Evolutionary conservation across 2,888 invertebrate species (phyloP).

Genomic region (Coremacera marginata): DNA sequence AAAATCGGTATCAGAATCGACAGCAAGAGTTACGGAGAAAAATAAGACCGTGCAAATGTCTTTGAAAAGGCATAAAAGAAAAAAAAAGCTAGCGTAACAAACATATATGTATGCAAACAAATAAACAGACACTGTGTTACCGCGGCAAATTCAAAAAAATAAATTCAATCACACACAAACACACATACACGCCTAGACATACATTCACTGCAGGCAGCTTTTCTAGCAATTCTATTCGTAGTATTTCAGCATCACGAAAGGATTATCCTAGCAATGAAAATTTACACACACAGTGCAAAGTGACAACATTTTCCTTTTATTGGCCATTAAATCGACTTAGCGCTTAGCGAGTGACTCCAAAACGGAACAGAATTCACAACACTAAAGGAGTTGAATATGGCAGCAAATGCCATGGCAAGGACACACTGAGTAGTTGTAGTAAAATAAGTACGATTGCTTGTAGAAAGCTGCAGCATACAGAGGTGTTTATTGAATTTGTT

Average conservation of each 20-base stretch:
- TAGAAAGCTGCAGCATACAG: slow-evolving; percentile 4
- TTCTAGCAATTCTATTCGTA: background rate
- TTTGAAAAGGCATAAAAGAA: slow-evolving; percentile 38
- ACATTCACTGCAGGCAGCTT: background rate
- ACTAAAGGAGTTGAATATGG: background rate
- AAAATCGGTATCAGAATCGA: background rate
- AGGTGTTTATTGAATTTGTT: slow-evolving; percentile 47
- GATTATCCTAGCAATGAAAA: slow-evolving; percentile 45
- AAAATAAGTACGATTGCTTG: background rate
- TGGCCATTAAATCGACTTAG: slow-evolving; percentile 69
- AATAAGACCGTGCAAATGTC: slow-evolving; percentile 37
- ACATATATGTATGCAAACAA: background rate
- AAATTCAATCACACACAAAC: too few species aligned
- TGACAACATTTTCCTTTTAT: slow-evolving; percentile 69
- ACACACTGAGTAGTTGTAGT: background rate
- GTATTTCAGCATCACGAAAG: slow-evolving; percentile 42
- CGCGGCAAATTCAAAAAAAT: too few species aligned
- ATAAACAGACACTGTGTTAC: background rate
- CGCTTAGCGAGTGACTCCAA: slow-evolving; percentile 47
- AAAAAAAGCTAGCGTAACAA: slow-evolving; percentile 29
- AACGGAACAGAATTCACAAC: background rate
- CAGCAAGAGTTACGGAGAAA: slow-evolving; percentile 4
- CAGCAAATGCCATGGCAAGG: background rate
- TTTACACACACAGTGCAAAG: slow-evolving; percentile 57
- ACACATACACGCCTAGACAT: too few species aligned